phyloP scores from a whole-genome alignment of 2,797 vertebrate genomes.

The Megaceryle alcyon region DNA sequence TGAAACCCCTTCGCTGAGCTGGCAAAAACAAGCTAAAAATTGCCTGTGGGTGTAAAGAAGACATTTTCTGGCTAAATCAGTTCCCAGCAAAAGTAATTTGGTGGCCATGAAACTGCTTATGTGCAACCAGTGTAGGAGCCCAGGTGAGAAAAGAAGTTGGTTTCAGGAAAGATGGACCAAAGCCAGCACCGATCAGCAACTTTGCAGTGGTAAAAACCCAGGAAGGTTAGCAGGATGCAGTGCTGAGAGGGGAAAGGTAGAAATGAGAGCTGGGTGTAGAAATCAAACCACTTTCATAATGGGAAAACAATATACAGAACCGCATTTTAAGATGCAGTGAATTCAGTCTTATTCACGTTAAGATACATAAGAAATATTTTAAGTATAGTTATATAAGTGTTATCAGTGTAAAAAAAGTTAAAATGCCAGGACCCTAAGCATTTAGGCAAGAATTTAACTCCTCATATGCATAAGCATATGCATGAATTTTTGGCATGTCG shows the following conservation, averaged over 20 bases:
- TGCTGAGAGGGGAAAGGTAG: background rate
- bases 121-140: background rate
- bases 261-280: background rate
- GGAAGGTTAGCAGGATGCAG: background rate
- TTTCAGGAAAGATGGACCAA: background rate
- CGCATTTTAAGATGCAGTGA: background rate
- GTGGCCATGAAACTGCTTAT: background rate
- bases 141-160: background rate
- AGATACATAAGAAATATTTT: background rate
- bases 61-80: background rate
- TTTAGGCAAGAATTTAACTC: background rate
- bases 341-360: background rate
- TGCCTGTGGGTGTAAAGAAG: background rate
- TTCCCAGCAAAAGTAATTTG: background rate
- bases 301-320: background rate
- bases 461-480: background rate
- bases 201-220: background rate
- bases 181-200: background rate
- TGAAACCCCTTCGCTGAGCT: background rate
- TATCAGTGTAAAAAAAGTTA: background rate
- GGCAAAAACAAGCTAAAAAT: background rate
- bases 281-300: background rate
- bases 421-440: background rate
- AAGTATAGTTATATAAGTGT: background rate
- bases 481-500: background rate